A percentile compares a stretch with the other conserved stretches of the same genome.
Evolutionary conservation across 2,797 vertebrate species (phyloP).

Genomic region (Aeoliscus strigatus): DNA sequence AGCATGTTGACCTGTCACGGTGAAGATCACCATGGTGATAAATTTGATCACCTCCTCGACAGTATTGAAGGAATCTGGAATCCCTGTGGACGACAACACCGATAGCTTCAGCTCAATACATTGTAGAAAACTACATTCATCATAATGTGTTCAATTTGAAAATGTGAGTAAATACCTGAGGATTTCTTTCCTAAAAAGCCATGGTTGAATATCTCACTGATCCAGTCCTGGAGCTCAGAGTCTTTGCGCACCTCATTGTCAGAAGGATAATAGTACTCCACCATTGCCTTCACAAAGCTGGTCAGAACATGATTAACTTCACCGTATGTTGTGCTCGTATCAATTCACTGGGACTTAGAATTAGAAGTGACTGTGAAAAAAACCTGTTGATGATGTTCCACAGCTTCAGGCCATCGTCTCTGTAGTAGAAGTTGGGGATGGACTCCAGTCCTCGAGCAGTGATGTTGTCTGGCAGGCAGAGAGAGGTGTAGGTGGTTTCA

Average conservation of each 20-base stretch:
- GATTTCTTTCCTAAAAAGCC: too few species aligned
- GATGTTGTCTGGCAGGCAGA: constrained; percentile 60
- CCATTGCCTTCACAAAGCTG: constrained; percentile 47
- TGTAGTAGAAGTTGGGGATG: constrained; percentile 77
- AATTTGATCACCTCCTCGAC: constrained; percentile 49
- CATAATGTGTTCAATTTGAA: too few species aligned
- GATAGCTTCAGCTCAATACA: too few species aligned
- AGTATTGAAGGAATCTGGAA: constrained; percentile 35
- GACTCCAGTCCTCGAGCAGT: constrained; percentile 45
- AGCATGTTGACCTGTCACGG: constrained; percentile 46
- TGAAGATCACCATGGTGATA: constrained; percentile 65
- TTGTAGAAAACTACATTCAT: too few species aligned
- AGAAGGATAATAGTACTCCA: constrained; percentile 47
- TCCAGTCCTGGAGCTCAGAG: constrained; percentile 56
- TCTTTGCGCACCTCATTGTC: constrained; percentile 38
- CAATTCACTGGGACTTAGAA: too few species aligned
- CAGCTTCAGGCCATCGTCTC: constrained; percentile 74
- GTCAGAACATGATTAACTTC: too few species aligned
- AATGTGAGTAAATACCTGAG: too few species aligned
- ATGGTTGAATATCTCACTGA: constrained; percentile 43
- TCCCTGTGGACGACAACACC: constrained; percentile 40
- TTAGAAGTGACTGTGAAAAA: too few species aligned
- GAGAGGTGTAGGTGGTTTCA: constrained; percentile 61
- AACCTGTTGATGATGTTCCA: constrained; percentile 77
- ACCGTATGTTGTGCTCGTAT: too few species aligned